These are phyloP conservation scores for Speoplatyrhinus poulsoni DNA, from an alignment of 2,113 vertebrate genomes.

Conservation along the genomic window DNA sequence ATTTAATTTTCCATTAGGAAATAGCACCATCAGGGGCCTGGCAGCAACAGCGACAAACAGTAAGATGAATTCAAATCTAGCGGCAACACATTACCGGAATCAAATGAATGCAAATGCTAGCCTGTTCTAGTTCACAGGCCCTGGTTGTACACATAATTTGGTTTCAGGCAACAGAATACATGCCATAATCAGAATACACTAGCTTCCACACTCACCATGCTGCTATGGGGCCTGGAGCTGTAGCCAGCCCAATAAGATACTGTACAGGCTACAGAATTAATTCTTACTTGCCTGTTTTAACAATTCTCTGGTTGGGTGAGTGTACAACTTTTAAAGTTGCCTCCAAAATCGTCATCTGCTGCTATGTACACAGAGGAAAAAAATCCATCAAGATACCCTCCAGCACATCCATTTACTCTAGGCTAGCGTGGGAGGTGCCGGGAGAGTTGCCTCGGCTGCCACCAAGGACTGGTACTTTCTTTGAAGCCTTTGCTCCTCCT, in stretches of 20 bases:
- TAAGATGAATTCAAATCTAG: slow-evolving; percentile 34
- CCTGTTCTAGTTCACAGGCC: slow-evolving; percentile 5
- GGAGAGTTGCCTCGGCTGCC: slow-evolving; percentile 4
- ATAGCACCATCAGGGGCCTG: slow-evolving; percentile 23
- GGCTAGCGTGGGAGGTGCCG: neutral
- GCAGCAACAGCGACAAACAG: slow-evolving; percentile 24
- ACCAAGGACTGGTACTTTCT: slow-evolving; percentile 12
- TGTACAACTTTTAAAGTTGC: slow-evolving; percentile 36
- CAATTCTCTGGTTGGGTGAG: slow-evolving; percentile 12
- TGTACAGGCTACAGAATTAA: slow-evolving; percentile 11
- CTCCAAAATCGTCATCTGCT: slow-evolving; percentile 31
- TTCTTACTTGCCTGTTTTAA: slow-evolving; percentile 10
- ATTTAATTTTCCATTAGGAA: slow-evolving; percentile 44
- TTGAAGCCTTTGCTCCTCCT: slow-evolving; percentile 13
- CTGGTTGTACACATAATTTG: neutral
- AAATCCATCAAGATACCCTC: slow-evolving; percentile 23
- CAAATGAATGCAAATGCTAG: slow-evolving; percentile 23
- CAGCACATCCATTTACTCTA: slow-evolving; percentile 33
- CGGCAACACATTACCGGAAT: slow-evolving; percentile 28
- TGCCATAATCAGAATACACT: neutral
- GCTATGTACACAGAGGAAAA: slow-evolving; percentile 12
- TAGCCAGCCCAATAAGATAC: neutral
- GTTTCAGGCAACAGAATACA: slow-evolving; percentile 3
- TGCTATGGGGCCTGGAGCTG: neutral
- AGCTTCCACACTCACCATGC: neutral